Evolutionary conservation across 1,140 invertebrate species (phyloP), one percentile per base, ranked within the genome.

Genomic region (Pteromalus puparum): DNA sequence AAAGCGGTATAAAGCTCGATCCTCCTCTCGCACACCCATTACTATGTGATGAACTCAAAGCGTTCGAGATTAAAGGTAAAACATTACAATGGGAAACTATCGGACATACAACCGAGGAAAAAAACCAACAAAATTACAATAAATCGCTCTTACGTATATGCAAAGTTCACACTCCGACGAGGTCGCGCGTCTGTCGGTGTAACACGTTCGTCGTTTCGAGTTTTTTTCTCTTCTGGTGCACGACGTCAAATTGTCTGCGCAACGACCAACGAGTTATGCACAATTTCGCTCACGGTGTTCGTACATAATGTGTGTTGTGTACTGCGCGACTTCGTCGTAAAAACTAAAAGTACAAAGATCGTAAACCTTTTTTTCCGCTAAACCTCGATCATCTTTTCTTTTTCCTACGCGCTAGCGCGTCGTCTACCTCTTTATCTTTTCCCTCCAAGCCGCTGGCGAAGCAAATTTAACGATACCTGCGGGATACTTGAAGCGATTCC

Each of bases 1-100:
- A 92, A 93, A 92, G 91, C 91, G 90, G 90, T 92, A 93, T 90
- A 92, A 93, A 92, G 91, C 91, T 93, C 91, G 91, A 91, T 92
- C 90, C 89, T 80, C 46, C 34, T 92, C 89, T 92, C 89, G 91
- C 90, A 93, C 90, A 90, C 90, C 89, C 88, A 90, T 89, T 88
- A 82, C 85, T 61, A 38, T 77, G 72, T 68, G 10, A 38, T 53
- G 42, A 81, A 83, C 53, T 76, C 38, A 68, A 76, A 77, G 65
- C 46, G 24, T 78, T 30, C 53, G 30, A 72, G 61, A 70, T 30
- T 38, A 70, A 42, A 65, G 12, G 65, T 28, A 82, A 73, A 73
- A 21, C 72, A 74, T 34, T 74, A 74, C 34, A 77, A 77, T 21
- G 7, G n/a, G 12, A 77, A 77, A 77, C 48, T 61, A 77, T 61